Evolutionary conservation across 1,140 invertebrate genomes (phyloP).

Genomic region (Glossosoma conforme): DNA sequence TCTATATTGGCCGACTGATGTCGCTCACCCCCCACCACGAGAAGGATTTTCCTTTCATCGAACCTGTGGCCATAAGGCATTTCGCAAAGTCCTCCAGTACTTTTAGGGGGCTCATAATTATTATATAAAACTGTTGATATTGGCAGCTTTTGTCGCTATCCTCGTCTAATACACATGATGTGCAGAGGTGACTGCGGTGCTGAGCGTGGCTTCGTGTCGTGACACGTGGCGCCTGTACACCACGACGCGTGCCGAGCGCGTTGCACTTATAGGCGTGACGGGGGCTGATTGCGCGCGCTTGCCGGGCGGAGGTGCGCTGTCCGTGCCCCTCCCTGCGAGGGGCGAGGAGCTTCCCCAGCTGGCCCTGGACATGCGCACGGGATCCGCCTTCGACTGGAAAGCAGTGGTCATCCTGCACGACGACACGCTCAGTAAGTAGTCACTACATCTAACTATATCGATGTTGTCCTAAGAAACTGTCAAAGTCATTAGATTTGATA

Average conservation of each 20-base stretch:
- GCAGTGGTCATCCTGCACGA: constrained; percentile 66
- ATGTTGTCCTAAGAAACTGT: too few relatives aligned
- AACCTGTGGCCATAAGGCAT: too few relatives aligned
- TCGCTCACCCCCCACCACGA: too few relatives aligned
- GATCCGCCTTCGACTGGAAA: constrained; percentile 61
- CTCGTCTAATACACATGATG: too few relatives aligned
- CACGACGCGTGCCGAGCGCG: constrained; percentile 52
- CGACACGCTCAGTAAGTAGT: constrained; percentile 58
- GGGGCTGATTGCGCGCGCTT: constrained; percentile 69
- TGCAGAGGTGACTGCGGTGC: constrained; percentile 62
- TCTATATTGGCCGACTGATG: too few relatives aligned
- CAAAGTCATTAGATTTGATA: too few relatives aligned
- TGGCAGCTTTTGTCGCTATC: too few relatives aligned
- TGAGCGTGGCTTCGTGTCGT: constrained; percentile 63
- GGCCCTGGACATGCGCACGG: constrained; percentile 62
- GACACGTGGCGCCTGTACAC: constrained; percentile 64
- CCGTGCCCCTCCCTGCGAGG: constrained; percentile 56
- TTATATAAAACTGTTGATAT: too few relatives aligned
- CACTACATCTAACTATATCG: too few relatives aligned
- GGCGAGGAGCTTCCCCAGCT: constrained; percentile 71
- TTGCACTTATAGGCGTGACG: constrained; percentile 61
- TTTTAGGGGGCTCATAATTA: too few relatives aligned
- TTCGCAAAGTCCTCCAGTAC: too few relatives aligned
- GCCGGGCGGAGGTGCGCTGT: constrained; percentile 58
- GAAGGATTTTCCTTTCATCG: too few relatives aligned